A percentile compares a stretch with the other conserved stretches of the same genome.
Conservation (phyloP, 2,113 vertebrate species). For the Uropsilus gracilis region DNA sequence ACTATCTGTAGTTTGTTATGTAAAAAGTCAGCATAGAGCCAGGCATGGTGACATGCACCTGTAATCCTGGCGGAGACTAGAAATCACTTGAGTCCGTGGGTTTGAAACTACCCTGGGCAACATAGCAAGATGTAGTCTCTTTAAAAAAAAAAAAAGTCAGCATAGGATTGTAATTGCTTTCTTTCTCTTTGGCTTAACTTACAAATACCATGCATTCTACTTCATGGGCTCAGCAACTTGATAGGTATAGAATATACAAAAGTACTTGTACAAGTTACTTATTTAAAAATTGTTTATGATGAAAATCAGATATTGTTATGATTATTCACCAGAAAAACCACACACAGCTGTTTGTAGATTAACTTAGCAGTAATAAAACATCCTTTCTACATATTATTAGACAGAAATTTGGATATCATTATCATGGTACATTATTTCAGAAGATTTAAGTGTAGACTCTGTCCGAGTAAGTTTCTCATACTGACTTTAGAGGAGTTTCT, state of each 20-base stretch:
- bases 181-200: constrained; percentile 8
- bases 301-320: constrained; percentile 6
- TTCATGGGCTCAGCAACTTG: constrained; percentile 10
- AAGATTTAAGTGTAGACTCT: background rate
- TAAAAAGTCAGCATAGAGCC: background rate
- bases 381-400: background rate
- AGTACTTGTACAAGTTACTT: background rate
- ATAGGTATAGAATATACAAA: background rate
- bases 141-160: background rate
- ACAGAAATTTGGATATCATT: background rate
- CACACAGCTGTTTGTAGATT: background rate
- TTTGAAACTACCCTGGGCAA: no score
- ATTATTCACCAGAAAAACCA: background rate
- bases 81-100: no score
- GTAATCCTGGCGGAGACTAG: no score
- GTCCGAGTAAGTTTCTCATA: background rate
- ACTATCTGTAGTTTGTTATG: background rate
- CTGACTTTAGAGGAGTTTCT: background rate
- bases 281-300: background rate
- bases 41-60: no score
- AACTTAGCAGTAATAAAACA: background rate
- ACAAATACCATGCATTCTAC: background rate
- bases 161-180: constrained; percentile 11
- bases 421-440: background rate
- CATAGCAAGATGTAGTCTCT: no score